These are phyloP conservation scores for Myotis brandtii DNA, from an alignment of 2,113 vertebrate genomes.

Conservation along the genomic window DNA sequence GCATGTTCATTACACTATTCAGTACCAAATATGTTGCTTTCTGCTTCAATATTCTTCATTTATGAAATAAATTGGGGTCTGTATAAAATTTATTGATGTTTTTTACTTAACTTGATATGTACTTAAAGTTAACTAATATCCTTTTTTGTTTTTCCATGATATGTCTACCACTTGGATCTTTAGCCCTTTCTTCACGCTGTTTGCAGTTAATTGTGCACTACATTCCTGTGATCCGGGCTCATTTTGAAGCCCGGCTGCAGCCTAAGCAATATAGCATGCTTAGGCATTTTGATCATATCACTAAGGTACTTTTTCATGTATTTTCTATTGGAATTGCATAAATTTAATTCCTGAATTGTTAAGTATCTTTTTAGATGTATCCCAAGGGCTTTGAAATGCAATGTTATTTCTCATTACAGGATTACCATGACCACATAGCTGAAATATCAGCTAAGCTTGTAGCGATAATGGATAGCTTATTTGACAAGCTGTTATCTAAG, in stretches of 20 bases:
- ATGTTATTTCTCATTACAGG: conserved; percentile 88
- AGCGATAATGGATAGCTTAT: conserved; percentile 98
- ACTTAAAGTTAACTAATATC: conserved; percentile 34
- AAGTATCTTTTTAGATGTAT: conserved; percentile 23
- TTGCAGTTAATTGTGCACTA: conserved; percentile 98
- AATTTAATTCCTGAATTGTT: conserved; percentile 65
- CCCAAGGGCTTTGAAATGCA: conserved; percentile 68
- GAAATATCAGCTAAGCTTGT: conserved; percentile 98
- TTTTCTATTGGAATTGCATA: conserved; percentile 50
- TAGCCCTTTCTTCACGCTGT: conserved; percentile 96
- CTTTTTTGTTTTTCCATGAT: conserved; percentile 46
- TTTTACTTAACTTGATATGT: conserved; percentile 25
- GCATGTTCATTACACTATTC: background rate
- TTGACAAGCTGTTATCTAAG: conserved; percentile 97
- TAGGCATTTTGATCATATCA: conserved; percentile 98
- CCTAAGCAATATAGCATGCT: conserved; percentile 97
- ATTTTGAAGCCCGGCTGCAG: conserved; percentile 96
- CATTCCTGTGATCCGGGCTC: conserved; percentile 96
- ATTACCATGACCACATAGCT: conserved; percentile 97
- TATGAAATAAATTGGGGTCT: conserved; percentile 52
- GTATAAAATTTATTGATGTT: conserved; percentile 18
- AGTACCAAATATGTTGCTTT: conserved; percentile 3
- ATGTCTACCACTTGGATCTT: conserved; percentile 28
- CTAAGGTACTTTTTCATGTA: conserved; percentile 90
- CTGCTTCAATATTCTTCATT: conserved; percentile 1